Base-by-base conservation (phyloP, 2,888 invertebrate species). In the Reticulitermes lucifugus region DNA sequence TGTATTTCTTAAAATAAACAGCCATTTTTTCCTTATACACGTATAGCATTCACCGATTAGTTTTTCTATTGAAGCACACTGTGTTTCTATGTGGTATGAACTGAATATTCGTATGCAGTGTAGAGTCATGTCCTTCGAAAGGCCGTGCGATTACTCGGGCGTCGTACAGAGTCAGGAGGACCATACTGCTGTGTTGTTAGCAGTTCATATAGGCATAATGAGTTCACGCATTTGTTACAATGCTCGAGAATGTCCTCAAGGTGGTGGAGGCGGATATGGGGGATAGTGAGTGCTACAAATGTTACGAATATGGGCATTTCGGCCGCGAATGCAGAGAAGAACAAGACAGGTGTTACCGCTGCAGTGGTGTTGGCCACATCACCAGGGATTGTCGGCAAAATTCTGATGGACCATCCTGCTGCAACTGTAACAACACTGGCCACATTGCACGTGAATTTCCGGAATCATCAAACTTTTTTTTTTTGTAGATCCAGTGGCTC, bases 251-350 rank as follows among this genome's bases (percentile, higher is more conserved):
- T 98, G 98, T 92, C 95, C 96, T 89, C 94, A 95, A 91, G 94
- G 94, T 86, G 90, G 91, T 55, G 91, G 35, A 35, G 25, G 25
- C 25, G 25, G 25, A 87, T 93, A 93, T 88, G 91, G 90, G 91
- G n/a, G 86, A 86, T 65, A 85, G 86, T 55, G 98, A 98, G 93
- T 98, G 98, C 94, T 98, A 96, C 94, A 98, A 98, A 93, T 98
- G 98, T 92, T 98, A 98, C 92, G 95, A 97, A 91, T 95, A 95
- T 90, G 98, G 98, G 86, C 98, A 98, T 92, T 97, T 96, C 91
- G 98, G 98, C 87, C 94, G 98, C 88, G 97, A 97, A 90, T 98
- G 98, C 93, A 96, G 97, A 91, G 97, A 98, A 92, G 97, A 97
- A 89, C 96, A 96, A 87, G 98, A 98, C 91, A 94, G 96, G 88